Evolutionary conservation across 1,140 invertebrate genomes (phyloP), one percentile per base, ranked within the genome.

Genomic region (Bombus breviceps): DNA sequence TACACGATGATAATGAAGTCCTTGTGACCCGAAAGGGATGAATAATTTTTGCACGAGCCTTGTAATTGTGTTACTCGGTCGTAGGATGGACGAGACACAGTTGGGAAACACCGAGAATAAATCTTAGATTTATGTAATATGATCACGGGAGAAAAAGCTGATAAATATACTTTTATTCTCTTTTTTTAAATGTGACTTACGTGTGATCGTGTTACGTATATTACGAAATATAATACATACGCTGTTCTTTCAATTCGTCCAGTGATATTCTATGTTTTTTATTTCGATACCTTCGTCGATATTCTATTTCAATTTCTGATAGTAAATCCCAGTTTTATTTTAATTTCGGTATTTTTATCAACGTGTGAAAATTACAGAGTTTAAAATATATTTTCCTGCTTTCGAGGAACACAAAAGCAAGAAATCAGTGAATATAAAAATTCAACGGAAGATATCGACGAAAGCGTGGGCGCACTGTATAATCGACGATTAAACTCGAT

Each of bases 31-130:
- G 39, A 62, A 41, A 66, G 57, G 57, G 75, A 78, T 41, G 59
- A n/a, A 32, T 62, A 78, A 78, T 78, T 78, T 64, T 41, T 77
- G 28, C 75, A 32, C 37, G 15, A 22, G 37, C 10, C 22, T 78
- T 64, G 73, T 75, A 75, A 75, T 53, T 75, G 73, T 75, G 73
- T 75, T 75, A 75, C 43, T 47, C 22, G 73, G 43, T 53, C 41
- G 73, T 53, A 32, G 43, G 41, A 74, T 28, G 73, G 22, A 22
- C 25, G 9, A 53, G 47, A 18, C 22, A 47, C 22, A 22, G 10
- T 53, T 53, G 53, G 47, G 6, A 10, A 47, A 15, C 12, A 22
- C 22, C 43, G 12, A 25, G 32, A 47, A 74, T 43, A 74, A 72
- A 72, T 72, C 41, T n/a, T 25, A 41, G 15, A 69, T 39, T 28